These are phyloP conservation scores for Apis laboriosa DNA, from an alignment of 1,140 invertebrate genomes.

Conservation along the genomic window DNA sequence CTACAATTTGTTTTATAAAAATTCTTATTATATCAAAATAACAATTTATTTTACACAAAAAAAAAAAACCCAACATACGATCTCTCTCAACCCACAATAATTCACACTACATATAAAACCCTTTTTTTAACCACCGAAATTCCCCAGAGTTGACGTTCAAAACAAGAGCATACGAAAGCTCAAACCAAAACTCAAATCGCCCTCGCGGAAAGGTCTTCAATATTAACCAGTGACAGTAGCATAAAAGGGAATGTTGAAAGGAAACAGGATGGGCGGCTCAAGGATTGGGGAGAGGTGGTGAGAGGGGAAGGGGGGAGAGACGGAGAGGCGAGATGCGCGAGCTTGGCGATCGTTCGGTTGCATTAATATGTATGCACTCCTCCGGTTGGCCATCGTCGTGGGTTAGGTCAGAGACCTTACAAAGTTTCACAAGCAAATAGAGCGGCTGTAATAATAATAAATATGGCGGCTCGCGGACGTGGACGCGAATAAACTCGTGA, in stretches of 20 bases:
- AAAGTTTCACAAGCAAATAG: conserved; percentile 53
- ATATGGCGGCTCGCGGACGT: conserved; percentile 33
- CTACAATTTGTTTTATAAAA: no score
- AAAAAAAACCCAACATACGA: no score
- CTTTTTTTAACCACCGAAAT: not conserved
- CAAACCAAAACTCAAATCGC: not conserved
- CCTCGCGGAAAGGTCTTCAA: not conserved
- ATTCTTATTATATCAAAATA: no score
- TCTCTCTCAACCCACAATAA: no score
- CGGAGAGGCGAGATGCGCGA: not conserved
- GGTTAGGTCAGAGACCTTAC: conserved; percentile 21
- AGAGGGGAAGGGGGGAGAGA: not conserved
- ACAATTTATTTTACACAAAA: no score
- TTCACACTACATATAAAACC: not conserved
- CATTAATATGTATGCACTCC: conserved; percentile 65
- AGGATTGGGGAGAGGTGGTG: not conserved
- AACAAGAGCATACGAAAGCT: not conserved
- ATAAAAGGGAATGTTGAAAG: not conserved
- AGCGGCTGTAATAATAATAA: conserved; percentile 56
- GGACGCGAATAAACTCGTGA: conserved; percentile 24
- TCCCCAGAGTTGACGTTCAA: not conserved
- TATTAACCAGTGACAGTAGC: not conserved
- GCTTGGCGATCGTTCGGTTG: conserved; percentile 41
- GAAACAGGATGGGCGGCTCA: not conserved
- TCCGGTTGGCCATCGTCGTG: conserved; percentile 19